Base-by-base conservation (phyloP, 1,140 invertebrate genomes). In the Temnothorax nylanderi region DNA sequence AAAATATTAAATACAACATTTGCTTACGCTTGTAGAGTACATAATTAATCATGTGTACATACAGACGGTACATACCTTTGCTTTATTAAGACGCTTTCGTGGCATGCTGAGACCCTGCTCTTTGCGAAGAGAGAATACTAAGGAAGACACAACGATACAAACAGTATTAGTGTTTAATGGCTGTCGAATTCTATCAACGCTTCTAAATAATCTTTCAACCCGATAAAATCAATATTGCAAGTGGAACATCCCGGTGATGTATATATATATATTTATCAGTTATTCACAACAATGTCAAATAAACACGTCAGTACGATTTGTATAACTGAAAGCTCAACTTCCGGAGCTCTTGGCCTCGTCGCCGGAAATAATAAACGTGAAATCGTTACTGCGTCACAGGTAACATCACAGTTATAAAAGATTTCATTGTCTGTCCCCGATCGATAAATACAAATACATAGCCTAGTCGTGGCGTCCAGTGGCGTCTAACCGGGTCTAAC, bases 21-120 rank as follows among this genome's bases (percentile, higher is more conserved):
- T 26, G 26, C 26, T 26, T 26, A 26, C 26, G 26, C 26, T 26
- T 44, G 7, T 44, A 32, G 5, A 78, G 3, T 32, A 18, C 3
- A 37, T 13, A 69, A 37, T 37, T 76, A 76, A 58, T 76, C 32
- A 75, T 77, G 13, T 16, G 60, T 65, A 32, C 34, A 78, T 84
- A 91, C 89, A n/a, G n/a, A n/a, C n/a, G n/a, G n/a, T n/a, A n/a
- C 81, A 78, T 84, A 91, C 89, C 89, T 90, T 91, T 62, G 72
- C 3, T 60, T 32, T 26, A 58, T 51, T n/a, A 49, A 11, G 32
- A 65, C 71, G 86, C 80, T 90, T 91, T 84, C 89, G 89, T 49
- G 89, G 89, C 89, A 91, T 90, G 60, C 7, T 82, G 67, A 44
- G 56, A 21, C 54, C 21, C 34, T 47, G n/a, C 32, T 72, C 1